Percentiles rank a stretch among this genome's conserved stretches.
Conservation (phyloP, 2,113 vertebrate genomes). For the Pygoscelis antarcticus region DNA sequence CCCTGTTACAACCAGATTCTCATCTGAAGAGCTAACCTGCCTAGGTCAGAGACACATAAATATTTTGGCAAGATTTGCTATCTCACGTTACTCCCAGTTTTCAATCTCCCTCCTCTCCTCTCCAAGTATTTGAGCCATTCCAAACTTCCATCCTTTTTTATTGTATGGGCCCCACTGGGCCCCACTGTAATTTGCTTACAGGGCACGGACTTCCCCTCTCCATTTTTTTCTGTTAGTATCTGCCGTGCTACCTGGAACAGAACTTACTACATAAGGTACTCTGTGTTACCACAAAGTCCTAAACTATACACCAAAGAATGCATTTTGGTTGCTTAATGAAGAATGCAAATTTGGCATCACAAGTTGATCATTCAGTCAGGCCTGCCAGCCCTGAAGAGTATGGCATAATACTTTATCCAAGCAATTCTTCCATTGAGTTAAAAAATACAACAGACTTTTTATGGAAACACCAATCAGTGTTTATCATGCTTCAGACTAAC, state of each 20-base stretch:
- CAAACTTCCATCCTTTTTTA: constrained; percentile 50
- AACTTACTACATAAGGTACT: background rate
- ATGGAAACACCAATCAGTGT: background rate
- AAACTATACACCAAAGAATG: background rate
- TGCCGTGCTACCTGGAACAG: background rate
- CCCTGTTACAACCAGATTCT: constrained; percentile 51
- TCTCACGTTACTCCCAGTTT: constrained; percentile 44
- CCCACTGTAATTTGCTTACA: constrained; percentile 42
- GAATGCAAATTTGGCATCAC: background rate
- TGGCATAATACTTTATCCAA: background rate
- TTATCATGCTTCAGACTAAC: background rate
- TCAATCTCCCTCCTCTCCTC: background rate
- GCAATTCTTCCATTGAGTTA: background rate
- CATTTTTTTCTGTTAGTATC: background rate
- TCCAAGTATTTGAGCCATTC: constrained; percentile 53
- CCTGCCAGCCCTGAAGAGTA: background rate
- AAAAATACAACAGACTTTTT: background rate
- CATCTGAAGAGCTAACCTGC: constrained; percentile 60
- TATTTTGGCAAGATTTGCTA: constrained; percentile 53
- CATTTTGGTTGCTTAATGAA: background rate
- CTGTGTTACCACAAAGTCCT: background rate
- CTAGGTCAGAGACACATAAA: constrained; percentile 66
- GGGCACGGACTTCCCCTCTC: constrained; percentile 7
- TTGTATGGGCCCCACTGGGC: background rate
- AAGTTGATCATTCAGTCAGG: background rate